Evolutionary conservation across 2,113 vertebrate species (phyloP).

Genomic region (Lucifuga dentata): DNA sequence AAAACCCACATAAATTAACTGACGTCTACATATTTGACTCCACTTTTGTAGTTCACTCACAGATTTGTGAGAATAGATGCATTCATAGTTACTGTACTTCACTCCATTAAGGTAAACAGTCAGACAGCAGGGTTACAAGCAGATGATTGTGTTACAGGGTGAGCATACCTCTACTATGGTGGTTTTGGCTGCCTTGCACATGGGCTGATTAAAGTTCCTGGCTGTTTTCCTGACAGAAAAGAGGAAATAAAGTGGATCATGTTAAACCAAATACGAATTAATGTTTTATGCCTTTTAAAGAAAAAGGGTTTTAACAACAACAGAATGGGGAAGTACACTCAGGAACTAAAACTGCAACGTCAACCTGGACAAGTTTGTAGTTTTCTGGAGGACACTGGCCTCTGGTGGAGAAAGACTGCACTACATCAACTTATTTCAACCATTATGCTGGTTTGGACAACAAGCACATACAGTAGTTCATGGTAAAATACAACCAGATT

Average conservation of each 20-base stretch:
- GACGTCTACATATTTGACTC: too few species aligned
- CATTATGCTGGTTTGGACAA: too few species aligned
- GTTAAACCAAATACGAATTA: background rate
- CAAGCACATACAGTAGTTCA: too few species aligned
- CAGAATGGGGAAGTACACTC: background rate
- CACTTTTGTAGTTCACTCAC: too few species aligned
- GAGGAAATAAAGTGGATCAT: background rate
- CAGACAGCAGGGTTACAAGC: background rate
- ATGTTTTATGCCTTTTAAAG: background rate
- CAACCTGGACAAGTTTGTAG: background rate
- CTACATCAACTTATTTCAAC: constrained; percentile 21
- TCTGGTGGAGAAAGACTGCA: constrained; percentile 71
- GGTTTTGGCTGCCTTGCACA: constrained; percentile 96
- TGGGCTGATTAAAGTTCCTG: constrained; percentile 97
- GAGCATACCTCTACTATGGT: constrained; percentile 94
- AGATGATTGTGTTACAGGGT: background rate
- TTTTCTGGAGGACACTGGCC: constrained; percentile 60
- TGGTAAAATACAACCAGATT: too few species aligned
- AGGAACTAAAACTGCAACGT: background rate
- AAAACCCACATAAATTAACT: too few species aligned
- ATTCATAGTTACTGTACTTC: too few species aligned
- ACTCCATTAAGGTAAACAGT: background rate
- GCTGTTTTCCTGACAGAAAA: constrained; percentile 90
- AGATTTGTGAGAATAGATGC: too few species aligned
- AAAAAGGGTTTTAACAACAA: background rate